A percentile compares a stretch with the other conserved stretches of the same genome.
phyloP scores from a whole-genome alignment of 1,140 invertebrate genomes.

The Leucophenga varia region DNA sequence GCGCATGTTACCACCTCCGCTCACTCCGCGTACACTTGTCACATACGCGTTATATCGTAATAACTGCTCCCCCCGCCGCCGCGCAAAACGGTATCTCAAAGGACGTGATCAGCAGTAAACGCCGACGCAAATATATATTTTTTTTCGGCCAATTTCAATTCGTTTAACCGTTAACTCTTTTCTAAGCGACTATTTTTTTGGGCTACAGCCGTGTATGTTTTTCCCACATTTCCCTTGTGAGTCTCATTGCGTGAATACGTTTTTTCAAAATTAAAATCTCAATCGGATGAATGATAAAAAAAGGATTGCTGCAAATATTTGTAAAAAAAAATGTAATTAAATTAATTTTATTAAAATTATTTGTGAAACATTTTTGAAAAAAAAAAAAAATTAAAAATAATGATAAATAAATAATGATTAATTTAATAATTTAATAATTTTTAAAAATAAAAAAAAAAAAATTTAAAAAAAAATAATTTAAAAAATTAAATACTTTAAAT shows the following conservation, averaged over 20 bases:
- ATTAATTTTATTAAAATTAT: conserved; percentile 1
- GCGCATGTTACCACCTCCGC: too few relatives aligned
- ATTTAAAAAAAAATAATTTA: background rate
- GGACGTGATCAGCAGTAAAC: too few relatives aligned
- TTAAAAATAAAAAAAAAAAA: background rate
- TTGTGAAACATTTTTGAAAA: background rate
- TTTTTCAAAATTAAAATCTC: too few relatives aligned
- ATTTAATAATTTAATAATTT: background rate
- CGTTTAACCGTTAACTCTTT: conserved; percentile 27
- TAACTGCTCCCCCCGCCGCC: too few relatives aligned
- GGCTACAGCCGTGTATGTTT: too few relatives aligned
- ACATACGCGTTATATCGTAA: too few relatives aligned
- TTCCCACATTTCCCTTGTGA: too few relatives aligned
- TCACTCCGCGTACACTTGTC: too few relatives aligned
- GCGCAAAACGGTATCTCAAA: too few relatives aligned
- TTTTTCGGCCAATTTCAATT: too few relatives aligned
- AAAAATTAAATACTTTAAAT: too few relatives aligned
- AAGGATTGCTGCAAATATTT: background rate
- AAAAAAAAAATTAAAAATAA: background rate
- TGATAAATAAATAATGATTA: background rate
- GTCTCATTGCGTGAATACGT: too few relatives aligned
- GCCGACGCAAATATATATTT: conserved; percentile 27
- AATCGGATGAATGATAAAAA: conserved; percentile 25
- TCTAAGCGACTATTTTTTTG: conserved; percentile 19
- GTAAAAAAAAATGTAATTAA: conserved; percentile 1